Evolutionary conservation across 30 jellyfish, hydroid and myxozoan genomes (phyloP), one percentile per base, ranked within the genome.

Genomic region (Kudoa iwatai): DNA sequence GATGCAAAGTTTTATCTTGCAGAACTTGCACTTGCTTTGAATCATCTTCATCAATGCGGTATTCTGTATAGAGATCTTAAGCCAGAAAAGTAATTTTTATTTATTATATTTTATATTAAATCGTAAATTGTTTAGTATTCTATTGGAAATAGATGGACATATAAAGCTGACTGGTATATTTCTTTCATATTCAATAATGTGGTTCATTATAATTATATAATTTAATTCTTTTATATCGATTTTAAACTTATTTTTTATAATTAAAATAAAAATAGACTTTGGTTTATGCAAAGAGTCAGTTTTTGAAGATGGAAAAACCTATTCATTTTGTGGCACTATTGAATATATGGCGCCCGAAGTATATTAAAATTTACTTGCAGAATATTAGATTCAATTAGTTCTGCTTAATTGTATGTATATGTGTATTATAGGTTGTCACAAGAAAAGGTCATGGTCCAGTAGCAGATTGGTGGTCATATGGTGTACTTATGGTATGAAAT

Each of bases 401-500:
- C 17, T 12, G 31, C n/a, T n/a, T n/a, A n/a, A n/a, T n/a, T n/a
- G n/a, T n/a, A n/a, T n/a, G n/a, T 36, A 12, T 9, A 12, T 36
- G 9, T 36, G 7, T 36, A 25, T 21, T 54, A n/a, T 24, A 62
- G 86, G 90, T 71, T 41, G 93, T 77, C 24, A 77, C 65, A 47
- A 33, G 96, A 36, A 64, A 84, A 23, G 96, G 96, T 2, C 96
- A 77, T 57, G 88, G 89, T 1, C 57, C 96, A 3, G 89, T 88
- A 4, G 86, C 96, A 13, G 96, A 77, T 33, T 77, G 96, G 96
- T 77, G 96, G 96, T 77, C 96, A 17, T 77, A 48, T 57, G 96
- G 96, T 51, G 96, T 77, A 19, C 40, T 77, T 17, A 63, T 63
- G 88, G 96, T 77, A 46, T 23, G 25, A 9, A 13, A 18, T 13